Evolutionary conservation across 1,140 invertebrate species (phyloP).

Genomic region (Oryctes rhinoceros): DNA sequence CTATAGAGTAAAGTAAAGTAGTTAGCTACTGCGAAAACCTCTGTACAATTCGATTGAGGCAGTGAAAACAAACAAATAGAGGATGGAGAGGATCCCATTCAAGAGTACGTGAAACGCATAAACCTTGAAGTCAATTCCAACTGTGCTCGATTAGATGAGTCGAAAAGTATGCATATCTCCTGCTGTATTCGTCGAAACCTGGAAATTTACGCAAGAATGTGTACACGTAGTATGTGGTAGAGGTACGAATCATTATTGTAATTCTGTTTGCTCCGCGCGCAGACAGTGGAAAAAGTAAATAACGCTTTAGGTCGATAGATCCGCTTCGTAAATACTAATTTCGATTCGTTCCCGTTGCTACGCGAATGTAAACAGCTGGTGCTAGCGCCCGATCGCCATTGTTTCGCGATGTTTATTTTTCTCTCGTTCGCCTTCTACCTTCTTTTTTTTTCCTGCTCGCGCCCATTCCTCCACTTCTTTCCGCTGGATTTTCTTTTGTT

Average conservation of each 20-base stretch:
- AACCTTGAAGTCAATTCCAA: not conserved
- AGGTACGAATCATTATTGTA: conserved; percentile 28
- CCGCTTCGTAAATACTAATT: conserved; percentile 30
- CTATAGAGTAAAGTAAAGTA: too few species aligned
- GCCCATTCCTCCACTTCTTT: not conserved
- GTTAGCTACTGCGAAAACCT: too few species aligned
- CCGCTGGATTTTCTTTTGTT: conserved; percentile 9
- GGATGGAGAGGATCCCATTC: not conserved
- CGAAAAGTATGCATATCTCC: too few species aligned
- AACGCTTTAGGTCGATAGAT: conserved; percentile 19
- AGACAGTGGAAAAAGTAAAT: conserved; percentile 32
- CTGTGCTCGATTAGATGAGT: too few species aligned
- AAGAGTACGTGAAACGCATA: not conserved
- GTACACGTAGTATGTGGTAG: not conserved
- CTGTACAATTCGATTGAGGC: too few species aligned
- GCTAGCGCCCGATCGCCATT: conserved; percentile 4
- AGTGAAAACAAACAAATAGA: too few species aligned
- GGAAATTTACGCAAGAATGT: too few species aligned
- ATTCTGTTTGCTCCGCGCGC: not conserved
- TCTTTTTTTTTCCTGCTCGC: not conserved
- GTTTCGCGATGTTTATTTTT: conserved; percentile 31
- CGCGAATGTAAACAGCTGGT: conserved; percentile 20
- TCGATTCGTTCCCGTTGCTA: conserved; percentile 6
- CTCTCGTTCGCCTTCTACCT: conserved; percentile 7
- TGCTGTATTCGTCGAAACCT: too few species aligned